Conservation (phyloP, 2,113 vertebrate species). For the Syngnathus typhle region DNA sequence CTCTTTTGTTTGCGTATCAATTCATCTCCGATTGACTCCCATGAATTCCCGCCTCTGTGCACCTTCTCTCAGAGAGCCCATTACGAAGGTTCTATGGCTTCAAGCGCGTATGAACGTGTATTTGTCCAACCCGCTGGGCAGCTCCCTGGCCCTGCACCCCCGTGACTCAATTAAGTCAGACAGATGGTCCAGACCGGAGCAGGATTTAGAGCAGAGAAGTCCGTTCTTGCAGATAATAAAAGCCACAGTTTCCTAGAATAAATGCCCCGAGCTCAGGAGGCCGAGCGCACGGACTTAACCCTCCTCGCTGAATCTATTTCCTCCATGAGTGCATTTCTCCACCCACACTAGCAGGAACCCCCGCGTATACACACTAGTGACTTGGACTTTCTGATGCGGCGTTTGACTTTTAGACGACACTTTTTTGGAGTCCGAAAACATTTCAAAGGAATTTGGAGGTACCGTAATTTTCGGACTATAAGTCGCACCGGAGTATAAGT, state of each 20-base stretch:
- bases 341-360: slow-evolving; percentile 18
- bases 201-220: slow-evolving; percentile 71
- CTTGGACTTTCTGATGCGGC: slow-evolving; percentile 57
- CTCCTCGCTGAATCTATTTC: slow-evolving; percentile 56
- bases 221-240: slow-evolving; percentile 70
- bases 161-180: slow-evolving; percentile 74
- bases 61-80: slow-evolving; percentile 31
- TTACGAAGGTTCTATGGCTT: slow-evolving; percentile 29
- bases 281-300: slow-evolving; percentile 61
- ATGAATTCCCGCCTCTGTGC: slow-evolving; percentile 24
- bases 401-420: slow-evolving; percentile 39
- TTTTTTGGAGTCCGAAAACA: slow-evolving; percentile 26
- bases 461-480: too few species aligned
- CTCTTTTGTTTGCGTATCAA: slow-evolving; percentile 25
- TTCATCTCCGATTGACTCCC: slow-evolving; percentile 20
- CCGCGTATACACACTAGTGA: slow-evolving; percentile 18
- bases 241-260: slow-evolving; percentile 65
- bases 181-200: slow-evolving; percentile 72
- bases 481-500: too few species aligned
- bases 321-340: slow-evolving; percentile 50
- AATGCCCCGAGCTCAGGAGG: slow-evolving; percentile 57
- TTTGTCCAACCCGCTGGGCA: slow-evolving; percentile 54
- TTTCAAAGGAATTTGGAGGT: slow-evolving; percentile 23
- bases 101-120: slow-evolving; percentile 45
- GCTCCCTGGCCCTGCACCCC: slow-evolving; percentile 62